Base-by-base conservation (phyloP, 2,797 vertebrate genomes). In the Holocentrus rufus region DNA sequence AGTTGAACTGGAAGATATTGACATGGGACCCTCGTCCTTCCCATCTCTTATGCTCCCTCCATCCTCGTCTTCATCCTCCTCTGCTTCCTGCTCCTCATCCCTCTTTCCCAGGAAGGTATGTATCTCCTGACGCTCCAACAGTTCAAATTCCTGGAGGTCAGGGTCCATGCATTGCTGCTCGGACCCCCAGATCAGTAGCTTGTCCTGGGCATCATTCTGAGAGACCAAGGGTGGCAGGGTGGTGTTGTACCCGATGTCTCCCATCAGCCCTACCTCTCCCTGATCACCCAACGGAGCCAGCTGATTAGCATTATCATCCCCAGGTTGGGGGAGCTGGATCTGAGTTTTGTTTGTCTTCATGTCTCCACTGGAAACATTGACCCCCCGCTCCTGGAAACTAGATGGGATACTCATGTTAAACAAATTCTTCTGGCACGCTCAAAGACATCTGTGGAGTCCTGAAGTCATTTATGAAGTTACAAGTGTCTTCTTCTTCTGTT, bases 271-370 rank as follows among this genome's bases (percentile, higher is more conserved):
- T 59, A 74, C 65, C 30, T 74, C 65, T 80, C 66, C 76, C 65
- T 86, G 80, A 74, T 92, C 91, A 25, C 64, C 36, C 17, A 63
- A 57, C 0, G 91, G 79, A 65, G 90, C 75, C 68, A 97, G 92
- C 74, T 89, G 93, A 86, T 99, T 99, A 86, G 97, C 97, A 72
- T 99, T 99, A 42, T 91, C 84, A 72, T 99, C 96, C 39, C 95
- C 96, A 65, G 90, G 79, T 22, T 73, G 72, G n/a, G 91, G 14
- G 52, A 89, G 89, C 46, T 81, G 90, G 39, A 89, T 90, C 87
- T 85, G 84, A 18, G 75, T 84, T 87, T 95, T 97, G 79, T 94
- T 95, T 70, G 95, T 96, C 85, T 93, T 94, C 20, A 92, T 93
- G 76, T 95, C 95, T 0, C 92, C 93, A 85, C 63, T 86, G 31